Base-by-base conservation (phyloP, 2,113 vertebrate species). In the Corydoras sp. region DNA sequence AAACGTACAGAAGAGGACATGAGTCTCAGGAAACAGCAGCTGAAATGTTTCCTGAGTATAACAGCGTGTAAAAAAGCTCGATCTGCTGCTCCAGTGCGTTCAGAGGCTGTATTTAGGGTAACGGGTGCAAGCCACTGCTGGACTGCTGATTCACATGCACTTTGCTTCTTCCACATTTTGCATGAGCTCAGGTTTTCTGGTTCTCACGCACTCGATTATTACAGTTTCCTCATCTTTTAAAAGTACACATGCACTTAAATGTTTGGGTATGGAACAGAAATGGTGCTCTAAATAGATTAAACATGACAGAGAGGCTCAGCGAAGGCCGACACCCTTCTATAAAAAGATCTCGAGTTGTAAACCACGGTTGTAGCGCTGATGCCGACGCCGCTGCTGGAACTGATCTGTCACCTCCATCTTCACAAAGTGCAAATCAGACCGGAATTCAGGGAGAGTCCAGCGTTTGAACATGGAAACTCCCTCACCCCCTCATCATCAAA, bases 161-260 rank as follows among this genome's bases (percentile, higher is more conserved):
- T 43, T 43, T 43, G 35, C 35, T 5, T 43, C 35, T 43, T 43
- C 35, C 35, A 43, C 4, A 43, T 43, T 43, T 43, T 43, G 35
- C 35, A 43, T 43, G 35, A 43, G 35, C 4, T 43, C 35, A 43
- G 35, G 35, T 43, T 43, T 43, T 43, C 7, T 8, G 7, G 35
- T 43, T 43, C 4, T 8, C 7, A 43, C 7, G 35, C 51, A 53
- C 51, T 12, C n/a, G 1, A n/a, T 56, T 56, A 13, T 13, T 14
- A 12, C 3, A 76, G 77, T 81, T 82, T 77, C 51, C 76, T 71
- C 65, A 70, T 49, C 35, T 65, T 84, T 81, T 83, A 65, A 80
- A 75, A 77, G 76, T 62, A 58, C 79, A 73, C 79, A 81, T 81
- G 83, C 81, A 75, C 79, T 88, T 84, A 87, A 85, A 87, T 83